phyloP scores from a whole-genome alignment of 2,888 invertebrate genomes.

The Platynereis dumerilii region DNA sequence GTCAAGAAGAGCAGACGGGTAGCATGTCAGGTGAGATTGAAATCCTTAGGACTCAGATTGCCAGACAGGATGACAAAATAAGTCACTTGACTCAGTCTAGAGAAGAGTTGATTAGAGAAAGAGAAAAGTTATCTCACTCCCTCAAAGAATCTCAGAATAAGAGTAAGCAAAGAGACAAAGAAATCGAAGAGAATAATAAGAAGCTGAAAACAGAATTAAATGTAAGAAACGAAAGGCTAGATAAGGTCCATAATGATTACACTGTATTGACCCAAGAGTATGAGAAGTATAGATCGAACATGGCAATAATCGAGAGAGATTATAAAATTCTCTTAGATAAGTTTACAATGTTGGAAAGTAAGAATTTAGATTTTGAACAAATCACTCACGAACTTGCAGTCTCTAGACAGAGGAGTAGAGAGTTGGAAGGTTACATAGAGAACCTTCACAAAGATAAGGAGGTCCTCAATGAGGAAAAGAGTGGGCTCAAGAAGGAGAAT shows the following conservation, averaged over 20 bases:
- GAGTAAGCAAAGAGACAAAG: background rate
- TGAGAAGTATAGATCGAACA: background rate
- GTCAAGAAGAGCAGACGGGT: slow-evolving; percentile 1
- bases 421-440: background rate
- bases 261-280: slow-evolving; percentile 4
- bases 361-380: background rate
- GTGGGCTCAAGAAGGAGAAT: background rate
- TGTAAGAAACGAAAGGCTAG: background rate
- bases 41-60: background rate
- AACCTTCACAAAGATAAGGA: background rate
- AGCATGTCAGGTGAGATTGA: background rate
- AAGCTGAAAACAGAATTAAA: background rate
- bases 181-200: background rate
- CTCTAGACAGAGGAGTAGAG: background rate
- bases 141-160: background rate
- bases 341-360: background rate
- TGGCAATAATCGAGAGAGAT: background rate
- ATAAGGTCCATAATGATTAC: background rate
- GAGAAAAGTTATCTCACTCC: background rate
- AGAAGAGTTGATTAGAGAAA: slow-evolving; percentile 4
- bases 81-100: too few relatives aligned
- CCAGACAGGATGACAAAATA: too few relatives aligned
- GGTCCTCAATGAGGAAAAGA: background rate
- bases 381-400: background rate
- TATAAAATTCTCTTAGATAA: slow-evolving; percentile 3